phyloP scores from a whole-genome alignment of 2,113 vertebrate species.

The Osmerus eperlanus region DNA sequence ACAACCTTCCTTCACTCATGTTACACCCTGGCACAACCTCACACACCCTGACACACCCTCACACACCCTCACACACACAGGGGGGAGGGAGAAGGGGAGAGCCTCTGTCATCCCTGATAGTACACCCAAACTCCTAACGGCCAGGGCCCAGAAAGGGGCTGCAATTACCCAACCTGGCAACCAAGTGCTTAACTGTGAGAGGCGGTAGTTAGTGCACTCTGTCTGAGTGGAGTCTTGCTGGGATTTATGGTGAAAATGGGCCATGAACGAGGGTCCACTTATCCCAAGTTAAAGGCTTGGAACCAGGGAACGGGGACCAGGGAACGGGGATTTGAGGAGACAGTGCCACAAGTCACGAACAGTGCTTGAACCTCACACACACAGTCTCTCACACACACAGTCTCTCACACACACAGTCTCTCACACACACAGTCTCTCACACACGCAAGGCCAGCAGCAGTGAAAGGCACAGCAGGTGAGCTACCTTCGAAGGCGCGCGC shows the following conservation, averaged over 20 bases:
- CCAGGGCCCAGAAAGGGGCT: constrained; percentile 20
- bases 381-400: constrained; percentile 27
- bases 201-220: constrained; percentile 33
- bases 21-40: too few relatives aligned
- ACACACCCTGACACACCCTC: too few relatives aligned
- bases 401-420: constrained; percentile 13
- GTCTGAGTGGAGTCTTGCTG: constrained; percentile 47
- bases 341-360: neutral
- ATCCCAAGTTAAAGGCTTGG: neutral
- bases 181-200: constrained; percentile 45
- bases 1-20: too few relatives aligned
- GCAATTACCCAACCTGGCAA: constrained; percentile 42
- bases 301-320: constrained; percentile 44
- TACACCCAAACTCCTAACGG: constrained; percentile 4
- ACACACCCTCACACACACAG: neutral
- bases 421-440: constrained; percentile 29
- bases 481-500: constrained; percentile 97
- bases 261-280: constrained; percentile 25
- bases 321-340: too few relatives aligned
- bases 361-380: constrained; percentile 31
- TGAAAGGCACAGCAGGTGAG: constrained; percentile 43
- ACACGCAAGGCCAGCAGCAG: constrained; percentile 59
- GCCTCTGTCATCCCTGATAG: neutral
- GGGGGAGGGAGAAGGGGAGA: neutral
- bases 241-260: constrained; percentile 46